Evolutionary conservation across 1,140 invertebrate genomes (phyloP).

Genomic region (Conus betulinus): DNA sequence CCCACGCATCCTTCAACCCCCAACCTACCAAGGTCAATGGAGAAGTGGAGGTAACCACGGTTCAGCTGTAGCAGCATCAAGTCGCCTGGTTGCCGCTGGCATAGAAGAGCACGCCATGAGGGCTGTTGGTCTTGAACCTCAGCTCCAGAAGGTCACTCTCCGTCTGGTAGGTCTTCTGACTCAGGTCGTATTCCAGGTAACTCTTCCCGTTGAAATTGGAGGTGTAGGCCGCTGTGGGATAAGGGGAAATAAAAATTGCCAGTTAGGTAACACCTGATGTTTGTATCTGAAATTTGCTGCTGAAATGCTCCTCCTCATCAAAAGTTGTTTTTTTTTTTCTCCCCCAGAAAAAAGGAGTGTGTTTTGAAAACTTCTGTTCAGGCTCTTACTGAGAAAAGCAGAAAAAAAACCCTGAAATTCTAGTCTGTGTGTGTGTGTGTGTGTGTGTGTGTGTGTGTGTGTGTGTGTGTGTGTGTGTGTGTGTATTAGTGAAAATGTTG

Average conservation of each 20-base stretch:
- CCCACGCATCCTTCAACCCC: too few species aligned
- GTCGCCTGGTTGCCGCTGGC: conserved; percentile 95
- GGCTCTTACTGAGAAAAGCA: too few species aligned
- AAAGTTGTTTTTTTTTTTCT: too few species aligned
- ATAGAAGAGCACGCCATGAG: conserved; percentile 94
- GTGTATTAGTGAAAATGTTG: too few species aligned
- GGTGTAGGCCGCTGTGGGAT: conserved; percentile 84
- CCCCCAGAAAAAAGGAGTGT: too few species aligned
- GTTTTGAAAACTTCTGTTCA: too few species aligned
- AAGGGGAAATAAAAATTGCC: conserved; percentile 25
- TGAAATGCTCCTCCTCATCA: too few species aligned
- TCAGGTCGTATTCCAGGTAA: conserved; percentile 68
- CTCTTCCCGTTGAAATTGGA: conserved; percentile 91
- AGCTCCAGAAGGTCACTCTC: conserved; percentile 90
- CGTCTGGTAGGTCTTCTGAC: conserved; percentile 80
- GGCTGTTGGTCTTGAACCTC: conserved; percentile 93
- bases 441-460: too few species aligned
- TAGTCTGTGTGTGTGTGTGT: too few species aligned
- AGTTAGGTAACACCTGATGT: background rate
- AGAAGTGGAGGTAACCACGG: conserved; percentile 92
- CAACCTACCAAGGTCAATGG: conserved; percentile 87
- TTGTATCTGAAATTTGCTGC: background rate
- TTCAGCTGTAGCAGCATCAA: conserved; percentile 93
- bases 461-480: too few species aligned
- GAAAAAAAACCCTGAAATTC: too few species aligned